Base-by-base conservation (phyloP, 2,113 vertebrate genomes). In the Nettapus auritus region DNA sequence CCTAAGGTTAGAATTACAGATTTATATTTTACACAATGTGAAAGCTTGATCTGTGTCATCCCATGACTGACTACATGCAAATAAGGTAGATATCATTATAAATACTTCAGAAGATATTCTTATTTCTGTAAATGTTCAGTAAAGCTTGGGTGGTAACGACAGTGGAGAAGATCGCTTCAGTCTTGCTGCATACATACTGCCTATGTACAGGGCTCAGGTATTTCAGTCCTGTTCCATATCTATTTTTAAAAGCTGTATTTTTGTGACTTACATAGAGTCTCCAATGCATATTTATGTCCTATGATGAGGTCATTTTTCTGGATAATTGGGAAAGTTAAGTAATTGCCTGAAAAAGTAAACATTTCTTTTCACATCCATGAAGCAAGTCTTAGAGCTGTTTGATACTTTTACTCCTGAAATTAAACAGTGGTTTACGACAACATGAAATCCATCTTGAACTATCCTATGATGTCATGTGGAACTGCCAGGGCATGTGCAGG, bases 281-380 rank as follows among this genome's bases (percentile, higher is more conserved):
- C 95, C 91, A 96, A 86, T 92, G 67, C 67, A 86, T 83, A 63
- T 97, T 94, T 95, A 75, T 29, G 53, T 88, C 91, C 78, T 93
- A 80, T 81, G 92, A 80, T 98, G 96, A 98, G 95, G 95, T 98
- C 44, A 98, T 93, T 98, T 97, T 97, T 96, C 92, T 94, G 96
- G 88, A 96, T 97, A 97, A 98, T 91, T 98, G 82, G 89, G 90
- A 94, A 97, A 97, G 89, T 95, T 95, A 97, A 98, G 97, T 98
- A 97, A 98, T 97, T 97, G 96, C 97, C 96, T 95, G 85, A 92
- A 89, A 97, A 97, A 94, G 95, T 98, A 98, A 98, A 98, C 95
- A 97, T 97, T 97, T 88, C 88, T 95, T 97, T 96, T 94, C 94
- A 96, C 5, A 10, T 95, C 70, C 48, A 79, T 96, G 89, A 96